These are phyloP conservation scores for Hepsetus odoe DNA, from an alignment of 2,113 vertebrate genomes.

Conservation along the genomic window DNA sequence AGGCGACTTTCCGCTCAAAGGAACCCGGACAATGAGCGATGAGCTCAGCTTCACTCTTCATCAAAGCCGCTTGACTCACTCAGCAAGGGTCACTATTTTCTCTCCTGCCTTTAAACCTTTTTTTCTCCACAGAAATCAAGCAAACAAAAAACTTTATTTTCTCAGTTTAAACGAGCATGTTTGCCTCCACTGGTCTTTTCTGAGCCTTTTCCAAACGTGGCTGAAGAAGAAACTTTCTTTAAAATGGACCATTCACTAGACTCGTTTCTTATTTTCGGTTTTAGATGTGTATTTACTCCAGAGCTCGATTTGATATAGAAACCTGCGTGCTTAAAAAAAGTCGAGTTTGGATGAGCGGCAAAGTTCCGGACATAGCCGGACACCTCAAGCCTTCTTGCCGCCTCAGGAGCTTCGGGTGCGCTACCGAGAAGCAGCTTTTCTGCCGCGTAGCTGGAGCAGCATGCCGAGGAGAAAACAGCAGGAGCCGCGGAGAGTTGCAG, in stretches of 20 bases:
- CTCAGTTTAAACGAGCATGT: not conserved
- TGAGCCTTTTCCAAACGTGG: not conserved
- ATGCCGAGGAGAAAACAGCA: conserved; percentile 97
- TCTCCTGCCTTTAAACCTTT: not conserved
- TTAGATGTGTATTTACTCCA: not conserved
- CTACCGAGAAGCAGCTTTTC: conserved; percentile 60
- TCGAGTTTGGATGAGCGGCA: not conserved
- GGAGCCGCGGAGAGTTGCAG: conserved; percentile 92
- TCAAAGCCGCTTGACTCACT: not conserved
- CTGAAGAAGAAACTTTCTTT: not conserved
- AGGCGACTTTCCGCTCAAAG: not conserved
- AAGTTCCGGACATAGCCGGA: not conserved
- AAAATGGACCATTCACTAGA: not conserved
- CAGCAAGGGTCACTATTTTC: not conserved
- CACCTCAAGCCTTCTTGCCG: not conserved
- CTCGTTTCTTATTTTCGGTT: not conserved
- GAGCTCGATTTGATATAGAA: not conserved
- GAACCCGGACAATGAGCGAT: not conserved
- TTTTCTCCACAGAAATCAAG: not conserved
- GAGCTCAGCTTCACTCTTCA: not conserved
- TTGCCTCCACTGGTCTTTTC: not conserved
- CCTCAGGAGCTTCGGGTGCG: not conserved
- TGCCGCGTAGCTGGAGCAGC: not conserved
- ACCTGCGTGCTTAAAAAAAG: not conserved
- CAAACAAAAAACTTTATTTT: not conserved